phyloP scores from a whole-genome alignment of 2,888 invertebrate species.

The Linnaemya tessellans region DNA sequence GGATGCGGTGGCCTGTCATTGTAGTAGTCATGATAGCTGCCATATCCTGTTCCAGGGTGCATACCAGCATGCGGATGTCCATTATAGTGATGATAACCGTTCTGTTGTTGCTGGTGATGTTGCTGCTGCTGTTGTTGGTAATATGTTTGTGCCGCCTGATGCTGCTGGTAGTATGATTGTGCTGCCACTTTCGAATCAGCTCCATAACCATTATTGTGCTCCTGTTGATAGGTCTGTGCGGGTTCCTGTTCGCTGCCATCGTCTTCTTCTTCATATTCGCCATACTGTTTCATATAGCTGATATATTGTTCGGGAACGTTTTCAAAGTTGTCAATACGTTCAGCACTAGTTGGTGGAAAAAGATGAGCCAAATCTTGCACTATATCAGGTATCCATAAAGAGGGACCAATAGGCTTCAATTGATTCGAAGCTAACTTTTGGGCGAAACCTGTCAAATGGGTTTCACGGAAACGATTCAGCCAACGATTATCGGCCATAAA shows the following conservation, averaged over 20 bases:
- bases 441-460: slow-evolving; percentile 79
- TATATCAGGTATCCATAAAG: slow-evolving; percentile 80
- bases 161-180: slow-evolving; percentile 76
- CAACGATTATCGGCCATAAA: slow-evolving; percentile 81
- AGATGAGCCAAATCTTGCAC: slow-evolving; percentile 80
- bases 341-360: slow-evolving; percentile 80
- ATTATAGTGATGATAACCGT: slow-evolving; percentile 75
- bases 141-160: slow-evolving; percentile 76
- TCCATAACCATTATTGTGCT: slow-evolving; percentile 70
- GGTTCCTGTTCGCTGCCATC: slow-evolving; percentile 73
- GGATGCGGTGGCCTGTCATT: slow-evolving; percentile 76
- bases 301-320: slow-evolving; percentile 81
- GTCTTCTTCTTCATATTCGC: slow-evolving; percentile 81
- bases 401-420: slow-evolving; percentile 79
- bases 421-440: slow-evolving; percentile 80
- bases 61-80: slow-evolving; percentile 64
- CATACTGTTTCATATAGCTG: slow-evolving; percentile 80
- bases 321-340: slow-evolving; percentile 79
- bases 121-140: slow-evolving; percentile 76
- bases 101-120: slow-evolving; percentile 69
- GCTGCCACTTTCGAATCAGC: slow-evolving; percentile 45
- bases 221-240: slow-evolving; percentile 48
- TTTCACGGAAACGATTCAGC: slow-evolving; percentile 81
- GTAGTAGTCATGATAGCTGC: slow-evolving; percentile 74
- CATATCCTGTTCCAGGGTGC: slow-evolving; percentile 64